Evolutionary conservation across 92 coral and sea anemone species (phyloP), one percentile per base, ranked within the genome.

Genomic region (Porites lobata): DNA sequence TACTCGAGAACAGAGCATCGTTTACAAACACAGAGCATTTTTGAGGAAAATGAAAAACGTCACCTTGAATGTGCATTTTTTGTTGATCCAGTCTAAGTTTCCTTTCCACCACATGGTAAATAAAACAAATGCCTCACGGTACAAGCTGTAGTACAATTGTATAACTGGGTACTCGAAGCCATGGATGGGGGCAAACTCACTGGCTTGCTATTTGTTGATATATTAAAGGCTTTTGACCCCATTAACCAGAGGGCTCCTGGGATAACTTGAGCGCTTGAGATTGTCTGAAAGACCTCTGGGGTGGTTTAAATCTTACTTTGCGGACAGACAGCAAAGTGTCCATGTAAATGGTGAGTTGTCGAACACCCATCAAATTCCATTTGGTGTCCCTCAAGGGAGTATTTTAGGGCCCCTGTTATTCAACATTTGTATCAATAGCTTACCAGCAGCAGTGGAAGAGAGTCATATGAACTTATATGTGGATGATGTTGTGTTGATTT

Each of bases 221-320:
- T 90, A 7, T 90, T 86, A 12, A 85, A 90, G 69, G 93, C 91
- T 24, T 90, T 87, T 69, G 91, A 91, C 79, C 75, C 88, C 4
- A 29, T 90, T 8, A 90, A 85, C 59, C 85, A 89, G 76, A 29
- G 47, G 83, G 32, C 72, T 89, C 52, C 84, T 86, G 18, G 77
- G 84, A 1, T 76, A 76, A 21, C 84, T 86, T 1, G 82, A 88
- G 17, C 82, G 19, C 21, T 26, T 89, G n/a, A 85, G 92, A 68
- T 70, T 89, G 76, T 66, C 80, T 18, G 18, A 6, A n/a, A 76
- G 88, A 18, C 43, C 83, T 18, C 76, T 77, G 89, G 59, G 65
- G 32, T 88, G 92, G 92, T 84, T 89, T 66, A 50, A 38, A 59
- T 75, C 80, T 14, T 75, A 50, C 43, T 15, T 75, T 58, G 6